phyloP scores from a whole-genome alignment of 2,888 invertebrate species.

The Theretra japonica region DNA sequence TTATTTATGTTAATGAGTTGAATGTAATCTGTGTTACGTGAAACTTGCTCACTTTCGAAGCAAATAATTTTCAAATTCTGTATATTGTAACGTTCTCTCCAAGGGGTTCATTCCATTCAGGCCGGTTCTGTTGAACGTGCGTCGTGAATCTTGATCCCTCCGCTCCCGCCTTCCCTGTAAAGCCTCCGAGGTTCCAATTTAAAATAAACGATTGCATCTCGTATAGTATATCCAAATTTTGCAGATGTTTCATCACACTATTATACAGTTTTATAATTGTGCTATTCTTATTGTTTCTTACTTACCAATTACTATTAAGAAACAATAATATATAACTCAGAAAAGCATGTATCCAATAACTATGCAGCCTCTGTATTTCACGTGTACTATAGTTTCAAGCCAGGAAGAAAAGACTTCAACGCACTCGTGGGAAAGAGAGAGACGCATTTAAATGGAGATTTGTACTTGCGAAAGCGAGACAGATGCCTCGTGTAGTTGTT shows the following conservation, averaged over 20 bases:
- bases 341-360: not conserved
- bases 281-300: not conserved
- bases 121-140: conserved; percentile 61
- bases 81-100: conserved; percentile 38
- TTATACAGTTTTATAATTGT: not conserved
- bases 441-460: conserved; percentile 48
- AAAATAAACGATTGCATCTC: conserved; percentile 64
- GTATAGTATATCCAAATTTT: conserved; percentile 51
- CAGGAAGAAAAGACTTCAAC: conserved; percentile 81
- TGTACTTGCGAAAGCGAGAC: conserved; percentile 68
- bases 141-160: conserved; percentile 72
- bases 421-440: conserved; percentile 65
- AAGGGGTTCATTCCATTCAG: conserved; percentile 57
- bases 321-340: not conserved
- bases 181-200: conserved; percentile 63
- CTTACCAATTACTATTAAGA: not conserved
- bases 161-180: conserved; percentile 59
- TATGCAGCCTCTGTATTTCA: conserved; percentile 40
- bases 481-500: conserved; percentile 61
- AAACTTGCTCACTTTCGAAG: conserved; percentile 2
- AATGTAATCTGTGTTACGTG: conserved; percentile 24
- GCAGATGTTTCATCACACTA: conserved; percentile 34
- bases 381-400: conserved; percentile 59
- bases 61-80: not conserved
- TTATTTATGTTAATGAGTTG: conserved; percentile 52